Percentiles rank a stretch among this genome's conserved stretches.
phyloP scores from a whole-genome alignment of 2,797 vertebrate species.

The Paguma larvata region DNA sequence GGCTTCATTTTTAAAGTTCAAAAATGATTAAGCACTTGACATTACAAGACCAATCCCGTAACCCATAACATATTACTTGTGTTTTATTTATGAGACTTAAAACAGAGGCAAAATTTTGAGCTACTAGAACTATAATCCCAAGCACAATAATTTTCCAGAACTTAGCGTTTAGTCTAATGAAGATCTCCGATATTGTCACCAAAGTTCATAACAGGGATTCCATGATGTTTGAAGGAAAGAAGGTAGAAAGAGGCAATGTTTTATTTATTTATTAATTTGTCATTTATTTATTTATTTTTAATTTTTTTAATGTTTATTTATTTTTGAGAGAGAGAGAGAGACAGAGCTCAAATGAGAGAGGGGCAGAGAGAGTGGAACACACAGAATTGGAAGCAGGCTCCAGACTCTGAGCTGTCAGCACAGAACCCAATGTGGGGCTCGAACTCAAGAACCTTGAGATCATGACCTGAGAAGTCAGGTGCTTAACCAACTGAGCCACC shows the following conservation, averaged over 20 bases:
- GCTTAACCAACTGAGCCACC: no score
- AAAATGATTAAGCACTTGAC: neutral
- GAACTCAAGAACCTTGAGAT: no score
- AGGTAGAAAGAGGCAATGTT: neutral
- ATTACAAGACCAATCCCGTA: neutral
- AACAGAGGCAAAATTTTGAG: neutral
- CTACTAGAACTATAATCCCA: neutral
- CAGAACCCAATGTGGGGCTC: no score
- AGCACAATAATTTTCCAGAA: neutral
- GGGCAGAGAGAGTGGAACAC: no score
- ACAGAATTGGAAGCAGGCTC: no score
- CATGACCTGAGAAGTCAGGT: neutral
- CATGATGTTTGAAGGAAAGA: neutral
- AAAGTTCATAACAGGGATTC: neutral
- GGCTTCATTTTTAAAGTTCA: neutral
- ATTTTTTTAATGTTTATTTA: no score
- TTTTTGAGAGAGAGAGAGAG: no score
- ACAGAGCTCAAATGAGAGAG: no score
- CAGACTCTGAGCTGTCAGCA: no score
- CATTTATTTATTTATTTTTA: no score
- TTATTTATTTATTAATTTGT: no score
- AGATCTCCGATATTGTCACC: neutral
- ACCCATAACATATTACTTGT: neutral
- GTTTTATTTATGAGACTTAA: neutral
- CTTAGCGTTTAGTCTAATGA: neutral